Evolutionary conservation across 2,113 vertebrate species (phyloP).

Genomic region (Neoarius graeffei): DNA sequence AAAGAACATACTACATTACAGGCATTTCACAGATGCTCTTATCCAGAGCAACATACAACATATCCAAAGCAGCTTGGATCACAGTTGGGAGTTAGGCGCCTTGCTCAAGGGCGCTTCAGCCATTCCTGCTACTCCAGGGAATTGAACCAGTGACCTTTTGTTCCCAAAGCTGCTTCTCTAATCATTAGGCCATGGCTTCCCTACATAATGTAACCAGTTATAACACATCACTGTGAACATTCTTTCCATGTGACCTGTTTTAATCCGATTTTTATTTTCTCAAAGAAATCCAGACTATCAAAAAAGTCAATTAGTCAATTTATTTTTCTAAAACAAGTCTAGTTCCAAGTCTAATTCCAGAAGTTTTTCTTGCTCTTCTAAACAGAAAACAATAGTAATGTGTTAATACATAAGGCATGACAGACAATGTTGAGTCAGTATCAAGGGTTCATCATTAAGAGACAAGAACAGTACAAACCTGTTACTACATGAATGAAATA

Average conservation of each 20-base stretch:
- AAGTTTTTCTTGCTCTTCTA: too few relatives aligned
- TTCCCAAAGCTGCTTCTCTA: too few relatives aligned
- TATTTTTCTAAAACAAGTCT: background rate
- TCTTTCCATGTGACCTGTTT: background rate
- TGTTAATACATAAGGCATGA: too few relatives aligned
- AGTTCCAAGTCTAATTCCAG: background rate
- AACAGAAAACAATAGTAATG: too few relatives aligned
- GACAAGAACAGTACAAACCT: background rate
- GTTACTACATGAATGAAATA: background rate
- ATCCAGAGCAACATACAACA: too few relatives aligned
- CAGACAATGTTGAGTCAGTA: background rate
- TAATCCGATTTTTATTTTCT: background rate
- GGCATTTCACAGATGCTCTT: too few relatives aligned
- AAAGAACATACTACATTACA: background rate
- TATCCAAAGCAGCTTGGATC: too few relatives aligned
- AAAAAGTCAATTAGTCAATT: background rate
- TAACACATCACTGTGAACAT: background rate
- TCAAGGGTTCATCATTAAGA: background rate
- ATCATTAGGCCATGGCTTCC: too few relatives aligned
- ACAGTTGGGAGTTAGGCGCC: too few relatives aligned
- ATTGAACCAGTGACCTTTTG: too few relatives aligned
- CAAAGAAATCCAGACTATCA: background rate
- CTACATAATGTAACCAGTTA: background rate
- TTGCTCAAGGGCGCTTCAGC: too few relatives aligned
- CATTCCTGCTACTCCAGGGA: too few relatives aligned